Base-by-base conservation (phyloP, 2,888 invertebrate genomes). In the Hedychridium roseum region DNA sequence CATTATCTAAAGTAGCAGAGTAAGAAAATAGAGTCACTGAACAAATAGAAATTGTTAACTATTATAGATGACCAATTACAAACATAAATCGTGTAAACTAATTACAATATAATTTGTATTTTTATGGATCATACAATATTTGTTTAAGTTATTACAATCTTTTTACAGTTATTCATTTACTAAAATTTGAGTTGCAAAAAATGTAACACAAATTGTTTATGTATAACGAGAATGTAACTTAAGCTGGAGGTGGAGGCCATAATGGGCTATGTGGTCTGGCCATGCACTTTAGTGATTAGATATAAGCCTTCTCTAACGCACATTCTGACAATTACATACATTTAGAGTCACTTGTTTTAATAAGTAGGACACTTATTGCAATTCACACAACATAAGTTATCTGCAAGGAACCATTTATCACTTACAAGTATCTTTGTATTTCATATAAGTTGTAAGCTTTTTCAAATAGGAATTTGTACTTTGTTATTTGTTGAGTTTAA, bases 1-100 rank as follows among this genome's bases (percentile, higher is more conserved):
- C 91, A 82, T 92, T 92, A 80, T 94, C 95, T 94, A 83, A 40
- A 86, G 86, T 67, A 40, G 57, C 59, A 60, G 56, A 59, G 41
- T 50, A 62, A 48, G 31, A 43, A 7, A 40, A 38, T 37, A 38
- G 16, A 23, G 26, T 2, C 3, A 38, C 2, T 26, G 9, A n/a
- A 14, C 23, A 23, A 9, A 6, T 5, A 23, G 9, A 23, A 23
- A 23, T n/a, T n/a, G n/a, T n/a, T n/a, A n/a, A n/a, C n/a, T n/a
- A n/a, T n/a, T n/a, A n/a, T n/a, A n/a, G n/a, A n/a, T n/a, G n/a
- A 23, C 5, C 9, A 9, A 23, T 23, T 23, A 23, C n/a, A 23
- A 23, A 23, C 23, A 23, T 23, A 23, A 23, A 23, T 6, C 23
- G 9, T 23, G n/a, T n/a, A n/a, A n/a, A n/a, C n/a, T n/a, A n/a